Evolutionary conservation across 1,140 invertebrate species (phyloP).

Genomic region (Bombus haemorrhoidalis): DNA sequence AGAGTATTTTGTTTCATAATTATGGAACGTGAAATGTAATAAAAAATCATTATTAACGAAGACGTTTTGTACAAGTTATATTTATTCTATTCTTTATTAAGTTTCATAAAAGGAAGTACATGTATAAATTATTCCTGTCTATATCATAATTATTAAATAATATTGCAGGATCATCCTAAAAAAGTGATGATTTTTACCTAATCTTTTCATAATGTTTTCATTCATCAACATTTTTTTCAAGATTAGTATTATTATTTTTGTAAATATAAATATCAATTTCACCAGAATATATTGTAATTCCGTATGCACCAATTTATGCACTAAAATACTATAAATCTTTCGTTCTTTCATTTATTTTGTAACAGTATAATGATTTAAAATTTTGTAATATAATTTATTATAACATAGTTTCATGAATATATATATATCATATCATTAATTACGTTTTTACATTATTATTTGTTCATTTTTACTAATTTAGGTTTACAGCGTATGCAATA

Average conservation of each 20-base stretch:
- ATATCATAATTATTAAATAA: no score
- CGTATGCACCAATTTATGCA: not conserved
- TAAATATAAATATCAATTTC: not conserved
- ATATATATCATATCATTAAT: not conserved
- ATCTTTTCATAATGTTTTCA: no score
- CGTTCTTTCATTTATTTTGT: not conserved
- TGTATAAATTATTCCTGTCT: not conserved
- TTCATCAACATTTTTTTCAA: no score
- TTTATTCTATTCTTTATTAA: not conserved
- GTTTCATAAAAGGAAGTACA: not conserved
- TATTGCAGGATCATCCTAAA: no score
- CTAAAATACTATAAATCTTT: not conserved
- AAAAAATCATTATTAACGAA: no score
- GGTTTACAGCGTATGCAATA: not conserved
- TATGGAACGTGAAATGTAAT: not conserved
- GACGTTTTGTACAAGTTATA: not conserved
- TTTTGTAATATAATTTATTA: not conserved
- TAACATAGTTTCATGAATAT: not conserved
- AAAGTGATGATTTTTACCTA: no score
- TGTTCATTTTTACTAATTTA: not conserved
- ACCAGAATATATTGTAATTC: not conserved
- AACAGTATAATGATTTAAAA: not conserved
- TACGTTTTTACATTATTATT: not conserved
- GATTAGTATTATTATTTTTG: no score
- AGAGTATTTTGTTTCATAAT: not conserved